Evolutionary conservation across 1,140 invertebrate genomes (phyloP).

Genomic region (Bombus affinis): DNA sequence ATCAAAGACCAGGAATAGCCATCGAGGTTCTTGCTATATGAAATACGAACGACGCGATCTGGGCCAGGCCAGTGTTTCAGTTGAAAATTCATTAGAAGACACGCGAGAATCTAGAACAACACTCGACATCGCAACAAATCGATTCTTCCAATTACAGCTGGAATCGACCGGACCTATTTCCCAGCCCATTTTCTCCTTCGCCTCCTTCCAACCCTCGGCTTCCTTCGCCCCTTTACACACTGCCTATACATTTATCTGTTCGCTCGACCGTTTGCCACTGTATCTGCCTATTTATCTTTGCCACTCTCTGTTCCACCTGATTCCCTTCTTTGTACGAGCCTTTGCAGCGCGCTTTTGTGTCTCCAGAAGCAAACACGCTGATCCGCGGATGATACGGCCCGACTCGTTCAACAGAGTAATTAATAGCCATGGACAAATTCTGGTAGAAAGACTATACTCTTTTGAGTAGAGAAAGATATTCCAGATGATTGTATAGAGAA

Average conservation of each 20-base stretch:
- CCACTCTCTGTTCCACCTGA: neutral
- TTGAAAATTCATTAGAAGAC: slow-evolving; percentile 49
- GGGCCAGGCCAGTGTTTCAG: neutral
- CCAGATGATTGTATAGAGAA: neutral
- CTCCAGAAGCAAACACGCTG: neutral
- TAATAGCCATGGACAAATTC: slow-evolving; percentile 15
- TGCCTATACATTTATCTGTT: slow-evolving; percentile 42
- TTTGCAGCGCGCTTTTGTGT: neutral
- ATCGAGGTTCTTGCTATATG: neutral
- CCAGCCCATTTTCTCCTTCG: slow-evolving; percentile 19
- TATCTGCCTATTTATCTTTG: slow-evolving; percentile 46
- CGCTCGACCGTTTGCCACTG: slow-evolving; percentile 30
- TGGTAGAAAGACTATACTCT: neutral
- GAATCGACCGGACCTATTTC: slow-evolving; percentile 54
- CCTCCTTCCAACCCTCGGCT: neutral
- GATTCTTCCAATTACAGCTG: slow-evolving; percentile 55
- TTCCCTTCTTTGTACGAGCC: neutral
- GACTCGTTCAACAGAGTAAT: slow-evolving; percentile 17
- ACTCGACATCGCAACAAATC: slow-evolving; percentile 50
- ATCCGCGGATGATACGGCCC: slow-evolving; percentile 36
- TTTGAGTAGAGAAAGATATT: neutral
- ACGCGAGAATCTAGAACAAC: slow-evolving; percentile 48
- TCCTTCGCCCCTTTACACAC: neutral
- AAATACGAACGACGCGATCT: slow-evolving; percentile 2
- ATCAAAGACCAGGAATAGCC: neutral